Evolutionary conservation across 37 sponge, comb jelly and placozoan species (phyloP), one percentile per base, ranked within the genome.

Genomic region (Chondrosia reniformis): DNA sequence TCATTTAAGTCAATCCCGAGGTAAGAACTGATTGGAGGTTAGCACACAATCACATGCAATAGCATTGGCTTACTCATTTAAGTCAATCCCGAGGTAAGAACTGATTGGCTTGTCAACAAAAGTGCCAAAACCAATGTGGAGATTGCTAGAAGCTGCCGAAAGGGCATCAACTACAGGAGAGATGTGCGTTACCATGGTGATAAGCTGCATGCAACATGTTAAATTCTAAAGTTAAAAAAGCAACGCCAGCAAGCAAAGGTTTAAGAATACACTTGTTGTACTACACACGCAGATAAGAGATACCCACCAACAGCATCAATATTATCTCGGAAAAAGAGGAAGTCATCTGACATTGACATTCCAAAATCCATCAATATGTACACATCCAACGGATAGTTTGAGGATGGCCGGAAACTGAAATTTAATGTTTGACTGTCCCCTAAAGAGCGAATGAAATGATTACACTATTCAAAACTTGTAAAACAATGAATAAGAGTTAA

Each of bases 331-430:
- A 95, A 66, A 44, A 69, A 81, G 25, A 76, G 74, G 34, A 95
- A 67, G 31, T 91, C 89, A 63, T 88, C 87, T 38, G 37, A 80
- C 89, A 95, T 91, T 31, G 89, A 88, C 55, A 31, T 34, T 8
- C 92, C 91, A 45, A 87, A 74, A 38, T 95, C 96, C 87, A 91
- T 91, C 63, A 95, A 83, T 12, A 87, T 75, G 74, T 95, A 95
- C 7, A 95, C 45, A 78, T 95, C 96, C 0, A 91, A 37, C 5
- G 96, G 92, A 76, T 82, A 95, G 63, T 88, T 82, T 1, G 56
- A 75, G 41, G 89, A 86, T 3, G 96, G 96, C 9, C 42, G 83
- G 31, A 95, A 87, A 0, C 52, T 64, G 9, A 91, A 75, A 46
- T 55, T 54, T 33, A 95, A 86, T 3, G 49, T 76, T 32, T 67